These are phyloP conservation scores for Stenolophus ochropezus DNA, from an alignment of 2,888 invertebrate genomes.

Conservation along the genomic window DNA sequence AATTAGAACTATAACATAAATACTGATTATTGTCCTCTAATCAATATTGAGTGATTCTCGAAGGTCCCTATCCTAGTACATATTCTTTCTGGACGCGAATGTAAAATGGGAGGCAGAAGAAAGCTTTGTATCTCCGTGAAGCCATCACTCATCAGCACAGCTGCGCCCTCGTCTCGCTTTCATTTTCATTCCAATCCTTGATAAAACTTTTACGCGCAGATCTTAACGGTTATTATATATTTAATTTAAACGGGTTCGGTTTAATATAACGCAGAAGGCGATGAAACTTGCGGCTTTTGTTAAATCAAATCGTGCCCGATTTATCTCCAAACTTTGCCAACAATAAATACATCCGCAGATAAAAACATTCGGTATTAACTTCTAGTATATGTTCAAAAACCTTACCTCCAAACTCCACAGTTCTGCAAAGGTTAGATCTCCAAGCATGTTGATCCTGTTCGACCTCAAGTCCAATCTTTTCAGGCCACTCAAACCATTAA, in stretches of 20 bases:
- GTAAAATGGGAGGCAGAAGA: too few relatives aligned
- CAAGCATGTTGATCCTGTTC: constrained; percentile 85
- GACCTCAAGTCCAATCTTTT: constrained; percentile 83
- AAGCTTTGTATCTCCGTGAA: background rate
- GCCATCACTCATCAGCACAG: background rate
- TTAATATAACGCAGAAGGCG: constrained; percentile 34
- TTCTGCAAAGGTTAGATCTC: constrained; percentile 87
- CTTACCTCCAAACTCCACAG: constrained; percentile 81
- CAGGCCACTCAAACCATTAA: constrained; percentile 84
- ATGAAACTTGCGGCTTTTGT: constrained; percentile 25
- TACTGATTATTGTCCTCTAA: too few relatives aligned
- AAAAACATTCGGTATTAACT: background rate
- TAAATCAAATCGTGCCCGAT: background rate
- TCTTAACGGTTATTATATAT: constrained; percentile 40
- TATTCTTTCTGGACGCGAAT: too few relatives aligned
- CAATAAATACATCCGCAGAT: background rate
- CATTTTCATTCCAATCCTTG: constrained; percentile 32
- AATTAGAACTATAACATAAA: too few relatives aligned
- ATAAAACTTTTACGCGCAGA: constrained; percentile 18
- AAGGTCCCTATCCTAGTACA: too few relatives aligned
- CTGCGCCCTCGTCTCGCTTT: background rate
- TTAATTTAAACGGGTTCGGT: constrained; percentile 39
- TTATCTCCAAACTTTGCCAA: background rate
- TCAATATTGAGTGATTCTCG: too few relatives aligned
- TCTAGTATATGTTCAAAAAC: constrained; percentile 3